Conservation (phyloP, 2,888 invertebrate genomes). For the Drosophila incognita region DNA sequence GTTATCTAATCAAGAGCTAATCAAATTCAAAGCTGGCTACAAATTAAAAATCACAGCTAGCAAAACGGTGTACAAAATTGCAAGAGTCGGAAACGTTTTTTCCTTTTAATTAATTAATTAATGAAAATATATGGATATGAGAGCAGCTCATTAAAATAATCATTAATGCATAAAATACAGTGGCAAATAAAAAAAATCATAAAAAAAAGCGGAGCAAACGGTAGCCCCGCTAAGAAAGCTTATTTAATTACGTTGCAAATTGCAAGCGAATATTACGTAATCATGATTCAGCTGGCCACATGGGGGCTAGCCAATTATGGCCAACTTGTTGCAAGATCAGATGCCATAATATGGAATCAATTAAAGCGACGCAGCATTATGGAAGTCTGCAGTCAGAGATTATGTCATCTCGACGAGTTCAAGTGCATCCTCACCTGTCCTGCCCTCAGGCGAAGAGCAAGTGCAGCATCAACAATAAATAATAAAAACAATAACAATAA, state of each 20-base stretch:
- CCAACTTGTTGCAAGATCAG: conserved; percentile 35
- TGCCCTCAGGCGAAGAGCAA: conserved; percentile 47
- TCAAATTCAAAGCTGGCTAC: conserved; percentile 43
- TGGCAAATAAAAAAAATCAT: conserved; percentile 5
- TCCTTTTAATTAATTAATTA: conserved; percentile 56
- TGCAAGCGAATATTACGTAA: conserved; percentile 40
- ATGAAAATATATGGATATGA: conserved; percentile 61
- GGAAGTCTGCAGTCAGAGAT: conserved; percentile 19
- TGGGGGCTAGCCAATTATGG: conserved; percentile 18
- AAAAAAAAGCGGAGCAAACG: conserved; percentile 13
- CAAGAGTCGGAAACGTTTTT: conserved; percentile 39
- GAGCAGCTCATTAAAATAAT: conserved; percentile 64
- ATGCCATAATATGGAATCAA: conserved; percentile 24
- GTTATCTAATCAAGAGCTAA: conserved; percentile 24
- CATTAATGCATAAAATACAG: conserved; percentile 21
- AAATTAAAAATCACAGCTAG: conserved; percentile 55
- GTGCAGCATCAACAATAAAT: conserved; percentile 26
- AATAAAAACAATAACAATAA: not conserved
- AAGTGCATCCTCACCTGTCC: conserved; percentile 53
- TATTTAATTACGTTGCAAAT: conserved; percentile 45
- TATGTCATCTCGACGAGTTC: conserved; percentile 44
- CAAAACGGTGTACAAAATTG: conserved; percentile 44
- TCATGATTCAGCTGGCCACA: conserved; percentile 20
- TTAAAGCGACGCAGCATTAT: conserved; percentile 1
- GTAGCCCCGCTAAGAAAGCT: conserved; percentile 16